Evolutionary conservation across 2,797 vertebrate genomes (phyloP).

Genomic region (Anguilla pacifica): DNA sequence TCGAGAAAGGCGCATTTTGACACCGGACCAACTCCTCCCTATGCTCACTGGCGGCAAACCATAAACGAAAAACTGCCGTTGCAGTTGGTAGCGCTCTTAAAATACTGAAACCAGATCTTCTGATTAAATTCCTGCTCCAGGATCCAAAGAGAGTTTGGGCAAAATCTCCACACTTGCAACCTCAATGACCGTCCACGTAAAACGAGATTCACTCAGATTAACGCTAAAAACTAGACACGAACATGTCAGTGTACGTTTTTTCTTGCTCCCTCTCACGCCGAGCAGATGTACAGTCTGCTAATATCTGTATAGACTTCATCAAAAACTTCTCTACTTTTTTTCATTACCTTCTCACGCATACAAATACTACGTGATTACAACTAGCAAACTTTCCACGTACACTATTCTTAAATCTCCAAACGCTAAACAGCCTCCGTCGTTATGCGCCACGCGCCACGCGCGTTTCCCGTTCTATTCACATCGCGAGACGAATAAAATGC

Average conservation of each 20-base stretch:
- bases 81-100: slow-evolving; percentile 33
- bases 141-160: neutral
- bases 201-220: slow-evolving; percentile 11
- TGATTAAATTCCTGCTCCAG: slow-evolving; percentile 3
- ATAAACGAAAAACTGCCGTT: slow-evolving; percentile 4
- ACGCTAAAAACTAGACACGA: neutral
- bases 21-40: slow-evolving; percentile 39
- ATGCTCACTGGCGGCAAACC: slow-evolving; percentile 48
- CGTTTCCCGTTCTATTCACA: slow-evolving; percentile 28
- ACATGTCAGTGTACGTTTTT: neutral
- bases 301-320: slow-evolving; percentile 23
- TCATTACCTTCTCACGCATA: neutral
- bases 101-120: neutral
- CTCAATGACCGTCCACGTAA: neutral
- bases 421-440: neutral
- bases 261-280: neutral
- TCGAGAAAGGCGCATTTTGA: slow-evolving; percentile 39
- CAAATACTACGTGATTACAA: neutral
- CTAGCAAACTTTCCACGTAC: neutral
- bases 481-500: slow-evolving; percentile 19
- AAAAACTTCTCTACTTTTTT: slow-evolving; percentile 15
- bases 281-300: neutral
- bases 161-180: neutral
- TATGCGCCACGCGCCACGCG: neutral
- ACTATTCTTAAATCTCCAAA: neutral